Evolutionary conservation across 2,888 invertebrate species (phyloP), one percentile per base, ranked within the genome.

Genomic region (Odontocerum albicorne): DNA sequence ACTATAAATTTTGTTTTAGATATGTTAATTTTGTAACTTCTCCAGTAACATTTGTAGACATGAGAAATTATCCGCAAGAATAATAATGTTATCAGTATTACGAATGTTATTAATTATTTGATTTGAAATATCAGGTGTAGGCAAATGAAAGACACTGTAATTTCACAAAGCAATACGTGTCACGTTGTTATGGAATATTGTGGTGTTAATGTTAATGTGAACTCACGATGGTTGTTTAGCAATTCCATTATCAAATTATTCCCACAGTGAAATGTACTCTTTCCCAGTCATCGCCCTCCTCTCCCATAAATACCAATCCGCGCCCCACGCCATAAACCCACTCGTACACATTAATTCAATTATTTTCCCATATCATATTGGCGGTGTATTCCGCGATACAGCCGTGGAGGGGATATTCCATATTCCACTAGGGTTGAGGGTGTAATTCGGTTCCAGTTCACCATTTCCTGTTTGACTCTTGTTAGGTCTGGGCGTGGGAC

Each of bases 331-430:
- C 20, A 38, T 45, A 46, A 52, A 46, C 35, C 39, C 45, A 32
- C 17, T 50, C 54, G 49, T 42, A 44, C 44, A 38, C 47, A 50
- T 51, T 58, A 54, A 58, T 58, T 58, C 51, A 45, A 58, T 58
- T 58, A 58, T 54, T 50, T 46, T 49, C 47, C 42, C 32, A 47
- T 58, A 45, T 56, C 45, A 36, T 36, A 21, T 10, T 17, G n/a
- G 7, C 4, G 8, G 35, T 8, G 12, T 21, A 31, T 15, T 20
- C 19, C n/a, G 40, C 10, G 20, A 17, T 40, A 31, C 17, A 12
- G 15, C 8, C 6, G 13, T 8, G 12, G 8, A 16, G 40, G 17
- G 8, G 17, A 15, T 40, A 27, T 27, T 27, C 27, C 27, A 27
- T 27, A 7, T 38, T 38, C 16, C 19, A 15, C 15, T 27, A 10